Percentiles rank a stretch among this genome's conserved stretches.
phyloP scores from a whole-genome alignment of 1,140 invertebrate species.

The Holotrichia oblita region DNA sequence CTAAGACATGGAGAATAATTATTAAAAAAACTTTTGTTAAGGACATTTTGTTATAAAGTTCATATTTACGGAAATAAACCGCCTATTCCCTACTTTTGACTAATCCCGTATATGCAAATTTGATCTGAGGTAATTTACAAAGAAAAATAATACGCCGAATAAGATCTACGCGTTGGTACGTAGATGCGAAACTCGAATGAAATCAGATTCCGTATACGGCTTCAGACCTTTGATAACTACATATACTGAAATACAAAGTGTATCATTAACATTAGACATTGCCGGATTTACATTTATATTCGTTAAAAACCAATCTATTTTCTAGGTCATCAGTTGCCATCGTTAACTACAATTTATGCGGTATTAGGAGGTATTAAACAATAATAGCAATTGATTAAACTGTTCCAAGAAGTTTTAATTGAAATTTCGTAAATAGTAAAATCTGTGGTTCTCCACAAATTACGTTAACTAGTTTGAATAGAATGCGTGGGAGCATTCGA shows the following conservation, averaged over 20 bases:
- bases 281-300: neutral
- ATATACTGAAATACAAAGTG: neutral
- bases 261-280: neutral
- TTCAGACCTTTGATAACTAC: too few species aligned
- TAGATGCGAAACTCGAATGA: too few species aligned
- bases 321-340: neutral
- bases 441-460: neutral
- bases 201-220: too few species aligned
- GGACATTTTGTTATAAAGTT: too few species aligned
- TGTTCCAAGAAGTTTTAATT: neutral
- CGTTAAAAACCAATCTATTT: neutral
- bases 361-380: neutral
- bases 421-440: conserved; percentile 13
- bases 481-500: neutral
- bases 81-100: too few species aligned
- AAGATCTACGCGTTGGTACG: too few species aligned
- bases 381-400: neutral
- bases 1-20: too few species aligned
- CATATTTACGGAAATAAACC: too few species aligned
- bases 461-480: conserved; percentile 28
- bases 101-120: too few species aligned
- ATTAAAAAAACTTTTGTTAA: too few species aligned
- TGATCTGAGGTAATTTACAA: too few species aligned
- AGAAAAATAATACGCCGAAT: too few species aligned
- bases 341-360: neutral